Conservation (phyloP, 2,888 invertebrate species). For the Lathronympha strigana region DNA sequence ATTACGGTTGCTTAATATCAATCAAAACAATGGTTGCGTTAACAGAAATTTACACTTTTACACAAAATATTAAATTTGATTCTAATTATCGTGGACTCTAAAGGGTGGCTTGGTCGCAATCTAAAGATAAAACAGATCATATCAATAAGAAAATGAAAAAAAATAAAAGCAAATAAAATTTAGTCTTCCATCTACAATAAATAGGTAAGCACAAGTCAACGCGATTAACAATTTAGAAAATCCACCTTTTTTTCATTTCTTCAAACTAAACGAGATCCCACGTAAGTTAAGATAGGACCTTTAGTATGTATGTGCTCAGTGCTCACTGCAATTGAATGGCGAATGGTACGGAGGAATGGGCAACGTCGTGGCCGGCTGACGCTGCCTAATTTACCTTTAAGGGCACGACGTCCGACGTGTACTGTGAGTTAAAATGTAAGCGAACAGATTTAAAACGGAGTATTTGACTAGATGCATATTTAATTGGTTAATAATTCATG, state of each 20-base stretch:
- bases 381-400: conserved; percentile 57
- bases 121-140: no score
- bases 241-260: conserved; percentile 4
- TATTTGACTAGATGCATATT: conserved; percentile 4
- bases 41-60: no score
- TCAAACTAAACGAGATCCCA: conserved; percentile 32
- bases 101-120: no score
- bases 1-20: no score
- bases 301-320: conserved; percentile 45
- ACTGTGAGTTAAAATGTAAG: conserved; percentile 22
- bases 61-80: no score
- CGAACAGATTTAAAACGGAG: conserved; percentile 14
- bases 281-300: conserved; percentile 43
- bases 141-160: no score
- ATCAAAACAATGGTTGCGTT: no score
- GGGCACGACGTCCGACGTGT: conserved; percentile 33
- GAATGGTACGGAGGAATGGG: conserved; percentile 48
- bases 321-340: conserved; percentile 59
- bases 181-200: neutral
- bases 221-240: neutral
- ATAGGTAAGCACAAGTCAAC: neutral
- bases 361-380: conserved; percentile 47
- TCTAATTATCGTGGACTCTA: no score
- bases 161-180: neutral
- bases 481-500: no score